These are phyloP conservation scores for Lepus timidus DNA, from an alignment of 2,113 vertebrate species.

Conservation along the genomic window DNA sequence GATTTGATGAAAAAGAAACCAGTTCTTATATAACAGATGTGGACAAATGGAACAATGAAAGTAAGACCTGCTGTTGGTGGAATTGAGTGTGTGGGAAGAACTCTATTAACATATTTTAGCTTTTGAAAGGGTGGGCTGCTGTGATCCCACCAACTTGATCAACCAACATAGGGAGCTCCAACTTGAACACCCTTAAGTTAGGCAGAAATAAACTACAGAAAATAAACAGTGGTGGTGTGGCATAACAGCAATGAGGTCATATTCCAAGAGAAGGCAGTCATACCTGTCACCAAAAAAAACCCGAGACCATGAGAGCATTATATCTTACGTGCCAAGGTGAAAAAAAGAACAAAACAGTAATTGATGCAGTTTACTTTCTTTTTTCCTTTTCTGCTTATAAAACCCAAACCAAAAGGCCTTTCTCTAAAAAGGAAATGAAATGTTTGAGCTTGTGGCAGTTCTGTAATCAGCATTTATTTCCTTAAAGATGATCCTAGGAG, in stretches of 20 bases:
- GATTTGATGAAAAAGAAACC: neutral
- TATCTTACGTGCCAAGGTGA: neutral
- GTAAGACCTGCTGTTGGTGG: neutral
- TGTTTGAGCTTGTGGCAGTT: neutral
- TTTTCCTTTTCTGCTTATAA: neutral
- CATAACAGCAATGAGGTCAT: neutral
- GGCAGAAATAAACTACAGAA: neutral
- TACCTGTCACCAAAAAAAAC: neutral
- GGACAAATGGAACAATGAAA: neutral
- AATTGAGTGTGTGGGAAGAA: neutral
- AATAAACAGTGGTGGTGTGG: neutral
- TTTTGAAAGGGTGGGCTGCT: neutral
- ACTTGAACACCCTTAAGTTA: neutral
- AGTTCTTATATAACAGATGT: neutral
- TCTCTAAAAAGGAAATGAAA: constrained; percentile 18
- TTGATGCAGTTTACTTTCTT: neutral
- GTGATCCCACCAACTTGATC: neutral
- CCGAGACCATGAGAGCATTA: neutral
- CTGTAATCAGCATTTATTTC: neutral
- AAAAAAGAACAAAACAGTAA: neutral
- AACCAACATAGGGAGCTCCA: neutral
- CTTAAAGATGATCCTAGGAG: neutral
- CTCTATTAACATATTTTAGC: neutral
- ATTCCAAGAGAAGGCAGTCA: neutral
- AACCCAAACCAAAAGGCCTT: neutral